Evolutionary conservation across 2,113 vertebrate species (phyloP), one percentile per base, ranked within the genome.

Genomic region (Lipotes vexillifer): DNA sequence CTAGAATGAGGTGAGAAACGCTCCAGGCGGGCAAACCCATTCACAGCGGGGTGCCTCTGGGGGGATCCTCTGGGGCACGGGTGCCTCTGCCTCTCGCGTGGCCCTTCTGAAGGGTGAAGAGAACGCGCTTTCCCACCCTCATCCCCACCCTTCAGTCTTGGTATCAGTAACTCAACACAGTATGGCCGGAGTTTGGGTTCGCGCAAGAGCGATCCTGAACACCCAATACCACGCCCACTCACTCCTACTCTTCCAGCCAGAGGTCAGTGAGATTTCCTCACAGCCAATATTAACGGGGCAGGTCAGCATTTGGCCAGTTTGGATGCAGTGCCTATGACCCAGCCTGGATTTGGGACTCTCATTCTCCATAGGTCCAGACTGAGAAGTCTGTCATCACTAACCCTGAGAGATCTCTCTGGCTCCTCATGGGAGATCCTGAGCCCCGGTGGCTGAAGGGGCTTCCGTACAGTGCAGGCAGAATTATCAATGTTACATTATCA

Each of bases 1-100:
- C 49, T 80, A 41, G 6, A 74, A 18, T 17, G 12, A 86, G 36
- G 38, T 57, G 57, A 66, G 55, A 90, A 78, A n/a, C 1, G 1
- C 9, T 55, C 33, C 5, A 15, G 8, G 5, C 20, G 36, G 83
- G 3, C 49, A 88, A 66, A 80, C 3, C n/a, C 61, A 63, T 7
- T 18, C 20, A 6, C 31, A 21, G 41, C 5, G 1, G 8, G 20
- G 41, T 31, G 7, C 3, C 2, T 1, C 27, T 27, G 17, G 8
- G 3, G 11, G 23, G 6, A 3, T 80, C 41, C 36, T 63, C 55
- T 9, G 15, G 6, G 33, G n/a, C 13, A 20, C 41, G 27, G 25
- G 3, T 46, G 46, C 36, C n/a, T 63, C 65, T 65, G 75, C 21
- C 29, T 69, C 49, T 55, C 5, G 0, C 29, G 18, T 78, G 33